Evolutionary conservation across 2,113 vertebrate species (phyloP).

Genomic region (Elephantulus edwardii): DNA sequence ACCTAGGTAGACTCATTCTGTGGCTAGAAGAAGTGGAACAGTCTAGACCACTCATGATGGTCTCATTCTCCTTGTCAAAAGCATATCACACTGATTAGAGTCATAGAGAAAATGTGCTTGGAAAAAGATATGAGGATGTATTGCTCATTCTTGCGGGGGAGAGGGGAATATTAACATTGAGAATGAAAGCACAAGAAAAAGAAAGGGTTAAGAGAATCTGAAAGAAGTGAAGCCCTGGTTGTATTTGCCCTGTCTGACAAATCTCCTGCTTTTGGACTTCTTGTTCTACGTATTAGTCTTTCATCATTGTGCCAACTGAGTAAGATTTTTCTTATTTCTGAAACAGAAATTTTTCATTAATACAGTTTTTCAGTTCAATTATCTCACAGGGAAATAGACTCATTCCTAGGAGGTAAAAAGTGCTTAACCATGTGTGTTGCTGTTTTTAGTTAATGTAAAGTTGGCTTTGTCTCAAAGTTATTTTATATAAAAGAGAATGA

Average conservation of each 20-base stretch:
- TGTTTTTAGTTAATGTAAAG: too few relatives aligned
- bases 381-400: slow-evolving; percentile 23
- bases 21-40: not conserved
- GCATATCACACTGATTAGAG: not conserved
- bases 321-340: not conserved
- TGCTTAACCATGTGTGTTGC: slow-evolving; percentile 1
- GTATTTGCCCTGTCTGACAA: not conserved
- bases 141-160: not conserved
- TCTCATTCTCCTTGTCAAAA: not conserved
- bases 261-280: not conserved
- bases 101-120: not conserved
- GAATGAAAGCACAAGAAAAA: not conserved
- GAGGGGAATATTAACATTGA: not conserved
- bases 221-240: not conserved
- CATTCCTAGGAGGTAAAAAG: not conserved
- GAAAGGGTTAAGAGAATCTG: not conserved
- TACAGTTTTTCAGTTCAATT: not conserved
- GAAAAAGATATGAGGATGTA: rapidly evolving
- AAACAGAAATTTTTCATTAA: not conserved
- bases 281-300: not conserved
- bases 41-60: too few relatives aligned
- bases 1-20: not conserved
- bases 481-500: not conserved
- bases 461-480: too few relatives aligned
- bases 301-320: not conserved